A percentile compares a stretch with the other conserved stretches of the same genome.
Conservation (phyloP, 2,888 invertebrate genomes). For the Drosophila anomelani region DNA sequence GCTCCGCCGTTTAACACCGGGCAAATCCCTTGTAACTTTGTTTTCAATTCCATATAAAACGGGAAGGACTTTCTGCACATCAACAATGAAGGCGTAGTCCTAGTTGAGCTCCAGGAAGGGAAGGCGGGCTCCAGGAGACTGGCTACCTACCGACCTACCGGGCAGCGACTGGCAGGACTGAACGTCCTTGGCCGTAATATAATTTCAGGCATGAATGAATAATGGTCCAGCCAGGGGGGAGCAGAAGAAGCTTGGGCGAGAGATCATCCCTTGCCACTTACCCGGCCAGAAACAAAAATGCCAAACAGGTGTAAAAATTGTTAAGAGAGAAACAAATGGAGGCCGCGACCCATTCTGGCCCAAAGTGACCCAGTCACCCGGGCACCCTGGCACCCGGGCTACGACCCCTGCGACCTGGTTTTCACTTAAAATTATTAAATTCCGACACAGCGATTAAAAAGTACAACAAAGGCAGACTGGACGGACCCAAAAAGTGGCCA, state of each 20-base stretch:
- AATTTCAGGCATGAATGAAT: slow-evolving; percentile 41
- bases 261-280: slow-evolving; percentile 44
- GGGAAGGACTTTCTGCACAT: slow-evolving; percentile 28
- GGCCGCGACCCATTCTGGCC: neutral
- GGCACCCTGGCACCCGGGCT: neutral
- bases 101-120: slow-evolving; percentile 7
- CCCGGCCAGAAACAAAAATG: slow-evolving; percentile 35
- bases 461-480: slow-evolving; percentile 26
- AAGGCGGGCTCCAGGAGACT: neutral
- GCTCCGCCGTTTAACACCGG: slow-evolving; percentile 8
- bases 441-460: slow-evolving; percentile 54
- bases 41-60: slow-evolving; percentile 23
- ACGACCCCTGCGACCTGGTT: slow-evolving; percentile 20
- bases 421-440: slow-evolving; percentile 70
- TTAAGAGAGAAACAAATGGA: slow-evolving; percentile 38
- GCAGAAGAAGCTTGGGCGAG: neutral
- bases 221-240: slow-evolving; percentile 29
- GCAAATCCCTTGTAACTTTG: slow-evolving; percentile 13
- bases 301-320: slow-evolving; percentile 53
- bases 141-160: too few relatives aligned
- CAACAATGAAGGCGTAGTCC: slow-evolving; percentile 18
- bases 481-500: slow-evolving; percentile 5
- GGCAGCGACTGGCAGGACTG: neutral
- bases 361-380: slow-evolving; percentile 7
- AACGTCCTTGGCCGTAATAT: slow-evolving; percentile 34